Percentiles rank a stretch among this genome's conserved stretches.
Conservation (phyloP, 1,140 invertebrate species). For the Polyergus mexicanus region DNA sequence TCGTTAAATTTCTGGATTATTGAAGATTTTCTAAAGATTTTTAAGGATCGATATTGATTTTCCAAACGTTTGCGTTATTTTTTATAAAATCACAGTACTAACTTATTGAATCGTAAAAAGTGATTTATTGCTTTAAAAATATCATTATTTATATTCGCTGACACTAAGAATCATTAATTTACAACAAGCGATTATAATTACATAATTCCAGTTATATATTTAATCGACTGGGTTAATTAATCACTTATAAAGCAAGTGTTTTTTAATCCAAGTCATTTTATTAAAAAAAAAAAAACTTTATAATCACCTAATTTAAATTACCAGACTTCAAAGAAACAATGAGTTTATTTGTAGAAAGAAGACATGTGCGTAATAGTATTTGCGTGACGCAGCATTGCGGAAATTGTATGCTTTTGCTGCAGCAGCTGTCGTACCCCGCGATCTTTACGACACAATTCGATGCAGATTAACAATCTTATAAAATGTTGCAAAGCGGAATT, state of each 20-base stretch:
- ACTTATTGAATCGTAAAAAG: not conserved
- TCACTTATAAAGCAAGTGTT: not conserved
- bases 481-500: constrained; percentile 60
- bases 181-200: not conserved
- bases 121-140: not conserved
- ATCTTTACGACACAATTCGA: constrained; percentile 70
- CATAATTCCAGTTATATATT: not conserved
- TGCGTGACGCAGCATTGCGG: constrained; percentile 63
- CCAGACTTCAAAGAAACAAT: constrained; percentile 32
- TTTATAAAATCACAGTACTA: not conserved
- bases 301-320: constrained; percentile 1
- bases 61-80: not conserved
- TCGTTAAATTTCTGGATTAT: constrained; percentile 13
- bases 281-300: not conserved
- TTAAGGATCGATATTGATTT: not conserved
- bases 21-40: not conserved
- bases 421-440: constrained; percentile 63
- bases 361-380: constrained; percentile 58
- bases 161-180: not conserved
- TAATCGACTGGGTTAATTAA: not conserved
- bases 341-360: constrained; percentile 39
- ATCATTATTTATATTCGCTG: not conserved
- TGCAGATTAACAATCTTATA: constrained; percentile 66
- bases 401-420: constrained; percentile 46
- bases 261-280: not conserved